Conservation (phyloP, 2,113 vertebrate species). For the Nesogale talazaci region DNA sequence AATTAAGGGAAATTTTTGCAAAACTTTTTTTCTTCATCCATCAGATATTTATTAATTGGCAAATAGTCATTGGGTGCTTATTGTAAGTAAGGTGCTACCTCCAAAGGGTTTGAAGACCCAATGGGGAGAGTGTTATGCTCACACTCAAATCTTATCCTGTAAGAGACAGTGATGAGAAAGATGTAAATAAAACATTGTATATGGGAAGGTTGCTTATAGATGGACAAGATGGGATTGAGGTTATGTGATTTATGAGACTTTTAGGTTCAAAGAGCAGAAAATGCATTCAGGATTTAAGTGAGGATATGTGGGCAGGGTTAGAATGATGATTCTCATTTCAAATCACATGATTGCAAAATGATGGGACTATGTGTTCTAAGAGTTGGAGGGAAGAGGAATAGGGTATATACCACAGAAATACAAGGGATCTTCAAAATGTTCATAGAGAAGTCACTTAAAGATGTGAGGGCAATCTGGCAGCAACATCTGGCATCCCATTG, state of each 20-base stretch:
- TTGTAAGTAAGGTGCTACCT: not conserved
- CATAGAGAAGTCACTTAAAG: no score
- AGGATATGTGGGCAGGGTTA: not conserved
- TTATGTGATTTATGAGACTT: not conserved
- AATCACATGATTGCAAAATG: not conserved
- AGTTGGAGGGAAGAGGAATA: not conserved
- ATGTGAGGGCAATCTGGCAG: no score
- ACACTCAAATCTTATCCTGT: not conserved
- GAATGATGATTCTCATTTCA: not conserved
- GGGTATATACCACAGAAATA: not conserved
- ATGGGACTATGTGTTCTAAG: no score
- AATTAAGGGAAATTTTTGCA: constrained; percentile 27
- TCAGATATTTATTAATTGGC: not conserved
- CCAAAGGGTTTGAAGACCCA: not conserved
- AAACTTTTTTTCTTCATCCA: constrained; percentile 4
- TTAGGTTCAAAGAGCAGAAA: constrained; percentile 8
- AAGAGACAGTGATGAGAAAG: not conserved
- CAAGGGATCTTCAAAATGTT: no score
- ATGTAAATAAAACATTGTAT: not conserved
- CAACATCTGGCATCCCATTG: no score
- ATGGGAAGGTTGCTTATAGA: not conserved
- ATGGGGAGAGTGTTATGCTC: not conserved
- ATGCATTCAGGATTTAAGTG: constrained; percentile 30
- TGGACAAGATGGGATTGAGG: not conserved
- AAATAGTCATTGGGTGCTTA: not conserved